Base-by-base conservation (phyloP, 1,140 invertebrate species). In the Bombus confusus region DNA sequence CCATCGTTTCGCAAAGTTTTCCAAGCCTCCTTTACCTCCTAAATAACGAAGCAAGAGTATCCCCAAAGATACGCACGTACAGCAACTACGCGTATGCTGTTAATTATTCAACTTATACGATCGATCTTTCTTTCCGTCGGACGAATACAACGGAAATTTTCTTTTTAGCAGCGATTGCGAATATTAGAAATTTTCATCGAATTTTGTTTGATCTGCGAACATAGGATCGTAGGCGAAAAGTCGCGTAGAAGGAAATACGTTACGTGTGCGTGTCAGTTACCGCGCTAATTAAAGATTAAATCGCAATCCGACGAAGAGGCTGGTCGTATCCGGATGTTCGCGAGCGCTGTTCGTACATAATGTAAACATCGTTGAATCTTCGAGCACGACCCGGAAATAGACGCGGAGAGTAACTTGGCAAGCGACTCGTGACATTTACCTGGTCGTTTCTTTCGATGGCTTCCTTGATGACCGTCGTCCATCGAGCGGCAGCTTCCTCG, bases 401-500 rank as follows among this genome's bases (percentile, higher is more conserved):
- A 22, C 13, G 25, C 0, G 1, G 81, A n/a, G 15, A 34, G 22
- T 68, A 69, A 77, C 8, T 78, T 9, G 22, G n/a, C 41, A 1
- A 22, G 15, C 13, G 10, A 39, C 34, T 57, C 37, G 31, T 28
- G 28, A 68, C 41, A 34, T 43, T 22, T 92, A 96, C 96, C 95
- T 96, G 96, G 91, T 95, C 96, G 91, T 96, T 96, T 91, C 96
- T 96, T 80, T 97, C 96, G 37, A 96, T 96, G 86, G 97, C 97
- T 85, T 97, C 96, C 62, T 96, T 97, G 80, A 98, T 96, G 52
- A 98, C 96, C 71, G 97, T 96, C 9, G 96, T 95, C 97, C 98
- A 99, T 95, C 97, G 96, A 79, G 96, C 96, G 83, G 97, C 96
- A 13, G 97, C 96, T 81, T 98, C 97, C 31, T 98, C 96, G 85